Evolutionary conservation across 2,113 vertebrate genomes (phyloP).

Genomic region (Tachycineta bicolor): DNA sequence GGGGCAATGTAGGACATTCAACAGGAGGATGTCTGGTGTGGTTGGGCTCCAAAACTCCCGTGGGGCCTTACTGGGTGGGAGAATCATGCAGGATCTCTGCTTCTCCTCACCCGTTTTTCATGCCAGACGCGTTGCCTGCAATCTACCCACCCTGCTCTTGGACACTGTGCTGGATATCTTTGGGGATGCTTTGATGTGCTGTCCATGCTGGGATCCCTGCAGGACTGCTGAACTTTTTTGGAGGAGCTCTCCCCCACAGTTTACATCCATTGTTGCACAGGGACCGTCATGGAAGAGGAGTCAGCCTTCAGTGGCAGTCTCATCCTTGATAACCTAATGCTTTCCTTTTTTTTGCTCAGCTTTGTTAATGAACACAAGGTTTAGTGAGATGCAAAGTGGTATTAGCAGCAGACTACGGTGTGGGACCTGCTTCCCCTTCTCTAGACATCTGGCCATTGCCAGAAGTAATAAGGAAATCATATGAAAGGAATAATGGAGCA

Average conservation of each 20-base stretch:
- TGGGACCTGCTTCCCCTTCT: conserved; percentile 30
- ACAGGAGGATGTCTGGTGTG: background rate
- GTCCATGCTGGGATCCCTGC: background rate
- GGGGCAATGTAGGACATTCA: background rate
- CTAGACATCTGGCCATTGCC: conserved; percentile 43
- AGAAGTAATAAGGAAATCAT: conserved; percentile 55
- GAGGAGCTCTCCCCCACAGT: background rate
- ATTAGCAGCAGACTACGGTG: background rate
- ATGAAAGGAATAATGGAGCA: conserved; percentile 49
- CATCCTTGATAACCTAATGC: background rate
- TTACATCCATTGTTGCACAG: background rate
- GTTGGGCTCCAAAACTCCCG: background rate
- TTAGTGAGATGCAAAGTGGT: conserved; percentile 27
- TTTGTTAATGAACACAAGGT: background rate
- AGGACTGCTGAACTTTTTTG: background rate
- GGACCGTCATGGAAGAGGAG: rapidly evolving
- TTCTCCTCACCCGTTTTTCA: background rate
- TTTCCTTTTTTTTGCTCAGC: background rate
- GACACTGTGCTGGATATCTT: background rate
- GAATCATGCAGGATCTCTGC: background rate
- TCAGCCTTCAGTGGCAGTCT: background rate
- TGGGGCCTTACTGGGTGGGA: background rate
- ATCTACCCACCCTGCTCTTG: background rate
- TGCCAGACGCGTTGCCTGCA: background rate
- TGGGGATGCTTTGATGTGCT: background rate